These are phyloP conservation scores for Distichodus sexfasciatus DNA, from an alignment of 2,797 vertebrate species.

Conservation along the genomic window DNA sequence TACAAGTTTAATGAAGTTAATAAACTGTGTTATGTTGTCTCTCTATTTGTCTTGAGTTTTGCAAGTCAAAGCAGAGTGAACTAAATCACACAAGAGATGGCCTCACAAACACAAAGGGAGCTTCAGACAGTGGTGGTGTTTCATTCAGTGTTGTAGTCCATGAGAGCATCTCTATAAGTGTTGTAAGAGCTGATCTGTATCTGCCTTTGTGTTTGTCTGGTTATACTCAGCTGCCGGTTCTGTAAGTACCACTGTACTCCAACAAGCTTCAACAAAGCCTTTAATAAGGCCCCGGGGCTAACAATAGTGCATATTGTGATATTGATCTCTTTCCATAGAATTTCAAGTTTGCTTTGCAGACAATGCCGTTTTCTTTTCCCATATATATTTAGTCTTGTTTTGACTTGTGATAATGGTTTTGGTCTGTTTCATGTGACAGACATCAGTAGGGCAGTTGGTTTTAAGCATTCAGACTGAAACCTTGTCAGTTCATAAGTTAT, in stretches of 20 bases:
- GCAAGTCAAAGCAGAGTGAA: background rate
- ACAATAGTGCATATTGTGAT: constrained; percentile 31
- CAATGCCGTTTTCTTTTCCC: constrained; percentile 17
- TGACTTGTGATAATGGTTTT: background rate
- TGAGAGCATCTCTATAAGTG: background rate
- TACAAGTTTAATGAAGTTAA: too few relatives aligned
- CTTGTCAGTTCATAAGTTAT: background rate
- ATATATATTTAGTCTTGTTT: constrained; percentile 4
- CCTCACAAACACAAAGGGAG: background rate
- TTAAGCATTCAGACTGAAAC: constrained; percentile 4
- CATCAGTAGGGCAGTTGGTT: background rate
- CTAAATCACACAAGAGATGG: too few relatives aligned
- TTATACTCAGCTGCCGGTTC: constrained; percentile 3
- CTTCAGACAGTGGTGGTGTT: background rate
- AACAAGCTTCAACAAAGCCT: constrained; percentile 13
- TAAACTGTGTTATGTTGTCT: too few relatives aligned
- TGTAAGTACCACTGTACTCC: constrained; percentile 17
- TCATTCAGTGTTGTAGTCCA: background rate
- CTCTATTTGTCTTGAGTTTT: too few relatives aligned
- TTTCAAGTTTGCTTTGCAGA: constrained; percentile 26
- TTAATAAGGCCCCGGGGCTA: constrained; percentile 26
- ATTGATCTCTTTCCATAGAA: constrained; percentile 8
- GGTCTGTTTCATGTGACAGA: background rate
- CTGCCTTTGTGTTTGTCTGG: background rate
- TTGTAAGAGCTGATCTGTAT: constrained; percentile 15